Conservation (phyloP, 2,888 invertebrate species). For the Mythimna impura region DNA sequence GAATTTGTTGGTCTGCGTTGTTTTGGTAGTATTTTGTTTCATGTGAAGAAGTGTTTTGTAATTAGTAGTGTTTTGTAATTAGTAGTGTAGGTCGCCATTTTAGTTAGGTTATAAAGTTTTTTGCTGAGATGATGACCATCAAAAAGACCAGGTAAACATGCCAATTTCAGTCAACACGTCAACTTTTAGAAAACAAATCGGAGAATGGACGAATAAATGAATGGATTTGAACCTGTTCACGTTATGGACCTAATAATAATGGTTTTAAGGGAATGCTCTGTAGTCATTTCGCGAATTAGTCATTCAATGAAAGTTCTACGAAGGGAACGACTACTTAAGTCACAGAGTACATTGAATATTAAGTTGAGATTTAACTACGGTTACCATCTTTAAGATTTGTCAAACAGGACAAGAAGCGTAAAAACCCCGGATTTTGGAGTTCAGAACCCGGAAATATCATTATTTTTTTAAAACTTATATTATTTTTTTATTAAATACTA, state of each 20-base stretch:
- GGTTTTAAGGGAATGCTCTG: neutral
- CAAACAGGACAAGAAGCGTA: too few relatives aligned
- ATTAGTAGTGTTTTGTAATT: neutral
- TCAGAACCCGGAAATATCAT: too few relatives aligned
- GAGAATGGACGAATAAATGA: neutral
- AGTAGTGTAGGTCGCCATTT: neutral
- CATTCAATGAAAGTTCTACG: neutral
- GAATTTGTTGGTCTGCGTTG: conserved; percentile 23
- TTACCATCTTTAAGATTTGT: too few relatives aligned
- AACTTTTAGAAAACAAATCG: neutral
- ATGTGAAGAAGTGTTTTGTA: conserved; percentile 12
- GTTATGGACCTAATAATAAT: neutral
- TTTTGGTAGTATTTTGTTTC: conserved; percentile 29
- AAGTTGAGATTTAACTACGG: neutral
- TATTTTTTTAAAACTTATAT: too few relatives aligned
- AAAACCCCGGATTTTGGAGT: too few relatives aligned
- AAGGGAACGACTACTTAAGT: neutral
- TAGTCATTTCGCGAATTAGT: too few relatives aligned
- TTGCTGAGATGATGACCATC: neutral
- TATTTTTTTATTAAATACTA: too few relatives aligned
- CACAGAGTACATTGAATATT: too few relatives aligned
- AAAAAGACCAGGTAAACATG: too few relatives aligned
- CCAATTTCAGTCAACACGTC: too few relatives aligned
- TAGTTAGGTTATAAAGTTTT: neutral
- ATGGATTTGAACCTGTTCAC: neutral